Evolutionary conservation across 2,888 invertebrate species (phyloP).

Genomic region (Lottia scabra): DNA sequence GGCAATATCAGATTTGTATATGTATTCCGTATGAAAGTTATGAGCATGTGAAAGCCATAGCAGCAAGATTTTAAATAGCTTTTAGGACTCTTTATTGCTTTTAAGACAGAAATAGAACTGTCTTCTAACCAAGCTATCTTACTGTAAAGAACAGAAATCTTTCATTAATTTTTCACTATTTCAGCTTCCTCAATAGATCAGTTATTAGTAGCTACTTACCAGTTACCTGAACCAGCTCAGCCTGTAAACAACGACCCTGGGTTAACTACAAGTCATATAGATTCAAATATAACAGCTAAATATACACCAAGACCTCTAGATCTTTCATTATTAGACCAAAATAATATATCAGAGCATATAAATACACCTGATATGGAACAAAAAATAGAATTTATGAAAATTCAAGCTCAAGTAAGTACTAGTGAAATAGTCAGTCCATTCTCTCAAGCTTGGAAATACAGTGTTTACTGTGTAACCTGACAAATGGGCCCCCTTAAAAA

Average conservation of each 20-base stretch:
- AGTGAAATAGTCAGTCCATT: no score
- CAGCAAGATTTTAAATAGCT: no score
- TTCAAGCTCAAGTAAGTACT: slow-evolving; percentile 58
- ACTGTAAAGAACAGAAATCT: no score
- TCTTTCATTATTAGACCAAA: slow-evolving; percentile 22
- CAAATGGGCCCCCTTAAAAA: no score
- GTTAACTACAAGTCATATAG: background rate
- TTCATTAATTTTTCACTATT: slow-evolving; percentile 11
- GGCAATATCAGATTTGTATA: no score
- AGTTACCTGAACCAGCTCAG: slow-evolving; percentile 36
- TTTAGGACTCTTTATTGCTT: no score
- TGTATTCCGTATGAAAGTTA: no score
- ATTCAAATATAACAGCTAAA: slow-evolving; percentile 22
- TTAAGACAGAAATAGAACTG: no score
- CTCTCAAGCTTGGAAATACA: no score
- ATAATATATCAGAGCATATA: slow-evolving; percentile 33
- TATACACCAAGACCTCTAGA: slow-evolving; percentile 5
- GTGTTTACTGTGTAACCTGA: no score
- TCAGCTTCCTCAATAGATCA: slow-evolving; percentile 49
- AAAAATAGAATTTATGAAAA: slow-evolving; percentile 58
- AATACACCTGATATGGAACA: slow-evolving; percentile 52
- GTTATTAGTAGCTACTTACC: slow-evolving; percentile 51
- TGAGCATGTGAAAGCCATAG: no score
- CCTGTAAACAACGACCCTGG: slow-evolving; percentile 28
- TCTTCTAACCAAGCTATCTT: no score